Conservation (phyloP, 1,140 invertebrate species). For the Diorhabda sublineata region DNA sequence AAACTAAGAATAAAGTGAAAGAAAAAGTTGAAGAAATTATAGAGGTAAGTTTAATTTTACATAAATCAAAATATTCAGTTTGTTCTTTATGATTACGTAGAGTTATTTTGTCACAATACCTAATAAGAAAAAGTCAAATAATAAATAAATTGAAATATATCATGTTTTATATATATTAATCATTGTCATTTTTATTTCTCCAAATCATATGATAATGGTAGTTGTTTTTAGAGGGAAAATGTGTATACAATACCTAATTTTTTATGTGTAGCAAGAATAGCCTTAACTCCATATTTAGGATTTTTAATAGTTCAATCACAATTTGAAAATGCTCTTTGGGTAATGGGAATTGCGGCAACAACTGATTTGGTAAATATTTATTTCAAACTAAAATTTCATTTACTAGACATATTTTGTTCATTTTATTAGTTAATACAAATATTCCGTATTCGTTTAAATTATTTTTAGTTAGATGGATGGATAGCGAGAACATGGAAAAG, state of each 20-base stretch:
- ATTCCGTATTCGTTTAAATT: constrained; percentile 37
- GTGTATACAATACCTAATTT: constrained; percentile 91
- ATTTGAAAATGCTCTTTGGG: constrained; percentile 66
- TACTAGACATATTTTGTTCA: no score
- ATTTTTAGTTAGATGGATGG: constrained; percentile 85
- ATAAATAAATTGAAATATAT: no score
- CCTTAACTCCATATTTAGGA: constrained; percentile 79
- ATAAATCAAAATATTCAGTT: no score
- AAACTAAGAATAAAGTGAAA: constrained; percentile 57
- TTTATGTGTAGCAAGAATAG: constrained; percentile 77
- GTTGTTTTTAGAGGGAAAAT: constrained; percentile 71
- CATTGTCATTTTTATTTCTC: no score
- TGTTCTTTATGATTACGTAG: no score
- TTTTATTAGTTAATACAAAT: constrained; percentile 25
- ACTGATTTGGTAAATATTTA: constrained; percentile 69
- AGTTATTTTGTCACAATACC: no score
- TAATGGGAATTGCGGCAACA: constrained; percentile 74
- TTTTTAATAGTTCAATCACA: constrained; percentile 72
- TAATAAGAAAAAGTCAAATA: no score
- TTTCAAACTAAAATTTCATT: no score
- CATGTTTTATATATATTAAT: no score
- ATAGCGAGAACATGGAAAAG: constrained; percentile 89
- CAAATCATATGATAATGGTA: background rate
- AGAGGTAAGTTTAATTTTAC: constrained; percentile 47
- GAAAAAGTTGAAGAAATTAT: constrained; percentile 65